Conservation (phyloP, 2,888 invertebrate species). For the Pheosia gnoma region DNA sequence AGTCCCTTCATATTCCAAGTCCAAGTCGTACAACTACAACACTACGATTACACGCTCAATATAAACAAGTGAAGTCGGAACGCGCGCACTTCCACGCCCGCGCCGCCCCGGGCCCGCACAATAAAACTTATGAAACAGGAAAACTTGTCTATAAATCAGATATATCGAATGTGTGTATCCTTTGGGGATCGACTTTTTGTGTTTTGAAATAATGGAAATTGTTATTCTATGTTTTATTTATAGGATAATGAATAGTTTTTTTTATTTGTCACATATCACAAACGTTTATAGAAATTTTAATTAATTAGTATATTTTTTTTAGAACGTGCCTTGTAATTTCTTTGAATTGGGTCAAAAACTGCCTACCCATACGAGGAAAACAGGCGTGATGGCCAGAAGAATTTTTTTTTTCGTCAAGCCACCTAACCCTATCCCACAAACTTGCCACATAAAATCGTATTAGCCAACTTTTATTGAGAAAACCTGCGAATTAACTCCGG, state of each 20-base stretch:
- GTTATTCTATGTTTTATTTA: constrained; percentile 18
- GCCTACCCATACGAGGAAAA: neutral
- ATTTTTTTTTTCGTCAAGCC: no score
- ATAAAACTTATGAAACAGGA: constrained; percentile 68
- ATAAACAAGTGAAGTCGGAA: constrained; percentile 65
- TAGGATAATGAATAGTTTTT: neutral
- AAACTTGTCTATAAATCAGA: constrained; percentile 73
- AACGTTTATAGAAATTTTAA: neutral
- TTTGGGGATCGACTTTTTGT: constrained; percentile 39
- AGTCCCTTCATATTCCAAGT: neutral
- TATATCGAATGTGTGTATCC: constrained; percentile 68
- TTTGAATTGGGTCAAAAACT: no score
- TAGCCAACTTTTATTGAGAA: constrained; percentile 53
- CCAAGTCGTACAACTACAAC: constrained; percentile 18
- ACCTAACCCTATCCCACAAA: constrained; percentile 24
- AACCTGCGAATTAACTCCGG: constrained; percentile 41
- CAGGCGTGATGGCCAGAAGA: neutral
- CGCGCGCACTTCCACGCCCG: constrained; percentile 48
- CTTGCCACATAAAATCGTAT: constrained; percentile 39
- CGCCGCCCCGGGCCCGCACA: constrained; percentile 47
- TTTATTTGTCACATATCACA: neutral
- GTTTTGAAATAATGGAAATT: constrained; percentile 16
- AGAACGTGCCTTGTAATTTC: no score
- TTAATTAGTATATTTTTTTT: no score
- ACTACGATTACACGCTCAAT: constrained; percentile 63